These are phyloP conservation scores for Cladorhizidae sp. DNA, from an alignment of 37 sponge, comb jelly and placozoan species.

Conservation along the genomic window DNA sequence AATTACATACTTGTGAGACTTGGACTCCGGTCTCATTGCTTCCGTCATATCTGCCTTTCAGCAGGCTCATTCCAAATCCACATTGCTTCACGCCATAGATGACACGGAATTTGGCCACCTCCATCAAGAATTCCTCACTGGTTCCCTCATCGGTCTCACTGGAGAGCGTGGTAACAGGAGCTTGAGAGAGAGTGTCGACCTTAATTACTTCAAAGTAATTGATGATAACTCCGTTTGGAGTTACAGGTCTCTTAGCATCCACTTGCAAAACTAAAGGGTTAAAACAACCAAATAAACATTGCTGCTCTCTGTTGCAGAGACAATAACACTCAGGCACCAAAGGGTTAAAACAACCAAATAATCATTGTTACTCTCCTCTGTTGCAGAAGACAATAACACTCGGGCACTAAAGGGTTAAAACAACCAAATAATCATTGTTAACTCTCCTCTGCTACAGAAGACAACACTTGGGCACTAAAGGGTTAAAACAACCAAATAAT, in stretches of 20 bases:
- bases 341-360: not conserved
- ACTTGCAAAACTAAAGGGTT: slow-evolving; percentile 2
- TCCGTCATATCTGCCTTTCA: slow-evolving; percentile 6
- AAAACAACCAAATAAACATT: not conserved
- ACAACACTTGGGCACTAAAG: no score
- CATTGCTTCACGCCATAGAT: slow-evolving; percentile 50
- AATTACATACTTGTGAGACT: not conserved
- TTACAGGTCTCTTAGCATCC: not conserved
- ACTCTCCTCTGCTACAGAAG: not conserved
- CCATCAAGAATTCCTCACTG: not conserved
- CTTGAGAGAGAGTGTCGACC: not conserved
- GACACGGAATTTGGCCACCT: slow-evolving; percentile 19
- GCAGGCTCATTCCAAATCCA: slow-evolving; percentile 44
- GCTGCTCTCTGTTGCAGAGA: not conserved
- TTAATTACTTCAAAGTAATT: slow-evolving; percentile 3
- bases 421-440: not conserved
- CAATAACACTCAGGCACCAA: not conserved
- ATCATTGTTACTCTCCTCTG: no score
- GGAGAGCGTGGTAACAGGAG: not conserved
- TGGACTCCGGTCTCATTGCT: not conserved
- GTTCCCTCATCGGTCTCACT: not conserved
- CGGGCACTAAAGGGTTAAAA: not conserved
- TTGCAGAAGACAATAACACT: no score
- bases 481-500: no score
- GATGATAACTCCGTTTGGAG: slow-evolving; percentile 13